Evolutionary conservation across 1,140 invertebrate species (phyloP).

Genomic region (Aplysia californica): DNA sequence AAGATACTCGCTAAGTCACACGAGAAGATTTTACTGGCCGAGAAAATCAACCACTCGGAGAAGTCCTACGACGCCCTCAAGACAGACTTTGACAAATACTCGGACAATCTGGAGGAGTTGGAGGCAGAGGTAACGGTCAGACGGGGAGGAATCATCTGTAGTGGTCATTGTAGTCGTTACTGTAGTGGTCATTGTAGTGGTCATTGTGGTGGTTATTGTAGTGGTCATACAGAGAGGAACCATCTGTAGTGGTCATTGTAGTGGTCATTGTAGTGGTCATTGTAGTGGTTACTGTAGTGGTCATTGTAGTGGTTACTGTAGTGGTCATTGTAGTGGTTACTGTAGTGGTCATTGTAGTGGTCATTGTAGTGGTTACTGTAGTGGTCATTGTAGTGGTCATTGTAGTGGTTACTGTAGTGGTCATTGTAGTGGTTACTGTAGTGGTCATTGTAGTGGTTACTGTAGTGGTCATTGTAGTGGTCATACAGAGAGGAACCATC

Average conservation of each 20-base stretch:
- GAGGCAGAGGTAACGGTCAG: conserved; percentile 48
- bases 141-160: no score
- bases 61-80: conserved; percentile 54
- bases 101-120: conserved; percentile 52
- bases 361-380: neutral
- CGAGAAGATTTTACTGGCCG: conserved; percentile 47
- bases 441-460: neutral
- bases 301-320: neutral
- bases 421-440: neutral
- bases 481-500: no score
- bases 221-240: no score
- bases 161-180: neutral
- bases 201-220: neutral
- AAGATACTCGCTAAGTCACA: conserved; percentile 54
- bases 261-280: neutral
- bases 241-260: neutral
- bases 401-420: neutral
- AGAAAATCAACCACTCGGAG: conserved; percentile 52
- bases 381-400: neutral
- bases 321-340: neutral
- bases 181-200: neutral
- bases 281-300: neutral
- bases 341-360: neutral
- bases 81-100: conserved; percentile 54
- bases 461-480: neutral